Evolutionary conservation across 2,888 invertebrate species (phyloP), one percentile per base, ranked within the genome.

Genomic region (Drosophila lacicola): DNA sequence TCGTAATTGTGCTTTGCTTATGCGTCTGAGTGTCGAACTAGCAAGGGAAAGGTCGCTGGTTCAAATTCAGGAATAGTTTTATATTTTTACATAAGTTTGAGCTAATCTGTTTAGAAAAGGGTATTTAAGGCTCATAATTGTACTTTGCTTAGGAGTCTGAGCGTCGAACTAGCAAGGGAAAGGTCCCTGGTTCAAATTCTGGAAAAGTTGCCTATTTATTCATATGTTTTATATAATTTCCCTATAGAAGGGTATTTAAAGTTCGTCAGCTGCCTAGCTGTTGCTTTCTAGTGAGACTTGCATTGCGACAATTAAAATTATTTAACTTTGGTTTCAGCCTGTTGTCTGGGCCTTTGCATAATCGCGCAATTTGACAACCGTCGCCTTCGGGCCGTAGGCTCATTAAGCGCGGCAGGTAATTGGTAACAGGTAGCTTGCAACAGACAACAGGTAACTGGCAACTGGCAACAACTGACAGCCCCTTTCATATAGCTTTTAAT

Each of bases 281-380:
- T 4, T 13, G 0, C 17, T 13, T 2, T 19, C 2, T 11, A 5
- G n/a, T 33, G 29, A 21, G 19, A 11, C 21, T 46, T 62, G 25
- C 49, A 33, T 53, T 50, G 71, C 83, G 80, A 78, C 80, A 88
- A 74, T 88, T 85, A 85, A 80, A 74, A 61, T 74, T 54, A 60
- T 65, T 67, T 64, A 57, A 54, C 51, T 54, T 44, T 47, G 37
- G 33, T 56, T 67, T 46, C 46, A 25, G 45, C 10, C 17, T 36
- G 21, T 53, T 50, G 51, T 42, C 21, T 54, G 49, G 36, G 25
- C 61, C 58, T 65, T 73, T 73, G 81, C 81, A 87, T 87, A 87
- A 89, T 83, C 67, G 29, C 21, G 63, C 84, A 71, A 88, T 90
- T 88, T 88, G 89, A 83, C 88, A 76, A 73, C 45, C 47, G 53